phyloP scores from a whole-genome alignment of 2,888 invertebrate species.

The Diogma glabrata region DNA sequence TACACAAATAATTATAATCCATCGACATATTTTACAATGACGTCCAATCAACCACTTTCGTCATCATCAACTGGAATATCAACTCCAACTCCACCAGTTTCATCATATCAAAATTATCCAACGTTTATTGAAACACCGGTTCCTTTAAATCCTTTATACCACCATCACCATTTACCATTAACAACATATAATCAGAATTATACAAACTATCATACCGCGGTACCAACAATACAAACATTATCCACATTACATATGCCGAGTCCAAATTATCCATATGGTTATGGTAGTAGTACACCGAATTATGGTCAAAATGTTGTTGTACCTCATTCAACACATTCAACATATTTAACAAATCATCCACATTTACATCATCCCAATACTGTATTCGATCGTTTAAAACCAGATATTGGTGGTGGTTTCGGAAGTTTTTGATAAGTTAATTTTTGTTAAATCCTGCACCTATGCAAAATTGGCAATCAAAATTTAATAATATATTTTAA shows the following conservation, averaged over 20 bases:
- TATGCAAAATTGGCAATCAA: too few species aligned
- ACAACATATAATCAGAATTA: constrained; percentile 29
- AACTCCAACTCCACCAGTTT: constrained; percentile 16
- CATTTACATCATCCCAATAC: too few species aligned
- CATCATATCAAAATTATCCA: constrained; percentile 15
- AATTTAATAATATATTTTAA: too few species aligned
- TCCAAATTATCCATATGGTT: constrained; percentile 52
- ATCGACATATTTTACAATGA: constrained; percentile 8
- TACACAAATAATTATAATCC: constrained; percentile 14
- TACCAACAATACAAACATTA: constrained; percentile 36
- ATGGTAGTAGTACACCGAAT: constrained; percentile 24
- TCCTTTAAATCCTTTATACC: constrained; percentile 39
- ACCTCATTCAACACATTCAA: background rate
- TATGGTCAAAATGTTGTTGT: background rate
- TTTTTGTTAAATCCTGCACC: too few species aligned
- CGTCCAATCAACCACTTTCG: constrained; percentile 12
- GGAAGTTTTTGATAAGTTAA: too few species aligned
- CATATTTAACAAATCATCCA: background rate
- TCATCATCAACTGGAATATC: constrained; percentile 12
- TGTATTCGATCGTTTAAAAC: too few species aligned
- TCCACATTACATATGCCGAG: constrained; percentile 54
- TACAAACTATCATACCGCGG: constrained; percentile 25
- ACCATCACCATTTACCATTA: constrained; percentile 28
- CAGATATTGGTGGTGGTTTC: too few species aligned
- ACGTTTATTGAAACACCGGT: constrained; percentile 33